Evolutionary conservation across 2,113 vertebrate species (phyloP).

Genomic region (Ptilonorhynchus violaceus): DNA sequence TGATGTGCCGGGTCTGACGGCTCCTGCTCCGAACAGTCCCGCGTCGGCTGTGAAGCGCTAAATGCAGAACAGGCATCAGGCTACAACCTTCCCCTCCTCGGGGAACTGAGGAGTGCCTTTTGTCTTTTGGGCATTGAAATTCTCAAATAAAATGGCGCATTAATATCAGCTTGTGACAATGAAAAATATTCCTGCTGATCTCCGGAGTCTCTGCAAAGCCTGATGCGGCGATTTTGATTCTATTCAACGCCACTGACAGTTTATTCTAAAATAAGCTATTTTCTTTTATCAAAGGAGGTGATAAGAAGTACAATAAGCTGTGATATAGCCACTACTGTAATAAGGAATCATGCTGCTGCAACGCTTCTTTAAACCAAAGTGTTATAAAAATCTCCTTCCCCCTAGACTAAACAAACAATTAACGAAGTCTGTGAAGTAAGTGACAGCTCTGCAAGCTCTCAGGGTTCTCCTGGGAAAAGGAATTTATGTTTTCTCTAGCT

Average conservation of each 20-base stretch:
- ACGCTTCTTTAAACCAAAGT: neutral
- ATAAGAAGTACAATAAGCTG: slow-evolving; percentile 35
- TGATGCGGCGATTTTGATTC: neutral
- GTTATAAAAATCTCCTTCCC: neutral
- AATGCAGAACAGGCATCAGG: neutral
- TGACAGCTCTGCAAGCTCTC: neutral
- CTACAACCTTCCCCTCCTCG: neutral
- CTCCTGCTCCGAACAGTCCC: neutral
- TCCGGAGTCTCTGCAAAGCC: neutral
- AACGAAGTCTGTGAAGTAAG: neutral
- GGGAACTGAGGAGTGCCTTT: neutral
- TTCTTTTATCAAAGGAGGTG: slow-evolving; percentile 5
- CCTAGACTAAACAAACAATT: slow-evolving; percentile 20
- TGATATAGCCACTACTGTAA: neutral
- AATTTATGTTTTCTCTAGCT: neutral
- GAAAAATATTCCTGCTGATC: neutral
- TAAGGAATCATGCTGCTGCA: neutral
- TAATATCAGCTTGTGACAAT: neutral
- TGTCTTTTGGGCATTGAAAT: neutral
- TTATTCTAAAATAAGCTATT: slow-evolving; percentile 19
- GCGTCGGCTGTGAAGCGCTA: neutral
- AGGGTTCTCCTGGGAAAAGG: neutral
- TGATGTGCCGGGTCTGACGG: neutral
- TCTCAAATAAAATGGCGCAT: neutral
- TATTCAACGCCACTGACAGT: neutral